phyloP scores from a whole-genome alignment of 2,888 invertebrate genomes.

The Notodonta ziczac region DNA sequence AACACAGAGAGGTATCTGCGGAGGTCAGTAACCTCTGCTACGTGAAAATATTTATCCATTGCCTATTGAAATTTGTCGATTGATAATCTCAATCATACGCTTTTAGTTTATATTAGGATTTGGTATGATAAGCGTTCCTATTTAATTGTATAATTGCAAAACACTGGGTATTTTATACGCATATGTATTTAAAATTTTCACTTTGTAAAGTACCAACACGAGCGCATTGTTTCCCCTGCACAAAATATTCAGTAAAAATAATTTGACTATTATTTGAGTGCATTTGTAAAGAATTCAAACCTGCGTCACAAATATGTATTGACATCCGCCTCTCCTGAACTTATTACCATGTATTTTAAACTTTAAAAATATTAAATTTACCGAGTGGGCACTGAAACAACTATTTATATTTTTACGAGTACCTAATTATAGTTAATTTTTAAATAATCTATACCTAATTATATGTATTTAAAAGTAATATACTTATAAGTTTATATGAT shows the following conservation, averaged over 20 bases:
- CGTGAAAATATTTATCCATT: slow-evolving; percentile 32
- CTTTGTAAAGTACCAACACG: slow-evolving; percentile 19
- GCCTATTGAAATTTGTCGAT: slow-evolving; percentile 43
- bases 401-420: slow-evolving; percentile 69
- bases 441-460: slow-evolving; percentile 58
- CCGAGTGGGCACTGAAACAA: slow-evolving; percentile 64
- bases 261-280: slow-evolving; percentile 13
- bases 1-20: slow-evolving; percentile 37
- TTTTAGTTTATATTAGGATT: slow-evolving; percentile 65
- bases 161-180: slow-evolving; percentile 30
- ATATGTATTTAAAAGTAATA: slow-evolving; percentile 50
- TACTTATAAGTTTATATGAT: slow-evolving; percentile 66
- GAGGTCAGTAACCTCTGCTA: slow-evolving; percentile 24
- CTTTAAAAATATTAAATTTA: slow-evolving; percentile 29
- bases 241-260: slow-evolving; percentile 12
- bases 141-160: slow-evolving; percentile 34
- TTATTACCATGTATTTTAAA: slow-evolving; percentile 38
- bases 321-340: slow-evolving; percentile 45
- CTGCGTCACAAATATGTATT: slow-evolving; percentile 29
- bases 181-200: slow-evolving; percentile 27
- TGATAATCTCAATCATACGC: slow-evolving; percentile 63
- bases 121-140: slow-evolving; percentile 41
- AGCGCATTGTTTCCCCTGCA: slow-evolving; percentile 10
- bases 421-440: slow-evolving; percentile 73
- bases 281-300: slow-evolving; percentile 38